A percentile compares a stretch with the other conserved stretches of the same genome.
Conservation (phyloP, 2,113 vertebrate species). For the Leucoraja erinaceus region DNA sequence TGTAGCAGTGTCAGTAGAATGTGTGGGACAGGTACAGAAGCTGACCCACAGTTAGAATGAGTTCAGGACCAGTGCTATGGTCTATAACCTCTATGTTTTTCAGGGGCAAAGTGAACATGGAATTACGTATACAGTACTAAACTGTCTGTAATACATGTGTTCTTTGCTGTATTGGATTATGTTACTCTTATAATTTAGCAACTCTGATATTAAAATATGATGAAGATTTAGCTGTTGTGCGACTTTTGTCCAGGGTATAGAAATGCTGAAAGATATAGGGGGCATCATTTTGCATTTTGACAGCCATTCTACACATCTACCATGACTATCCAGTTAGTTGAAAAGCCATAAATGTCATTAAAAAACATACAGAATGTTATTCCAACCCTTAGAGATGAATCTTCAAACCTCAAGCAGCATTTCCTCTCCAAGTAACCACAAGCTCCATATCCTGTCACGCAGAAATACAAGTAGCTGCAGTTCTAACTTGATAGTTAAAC, state of each 20-base stretch:
- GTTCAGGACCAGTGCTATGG: not conserved
- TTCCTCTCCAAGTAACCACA: not conserved
- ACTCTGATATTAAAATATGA: not conserved
- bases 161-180: not conserved
- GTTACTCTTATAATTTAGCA: not conserved
- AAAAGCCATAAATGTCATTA: not conserved
- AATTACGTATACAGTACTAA: not conserved
- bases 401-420: not conserved
- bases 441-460: constrained; percentile 27
- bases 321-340: not conserved
- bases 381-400: not conserved
- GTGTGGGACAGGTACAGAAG: not conserved
- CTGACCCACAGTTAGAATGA: not conserved
- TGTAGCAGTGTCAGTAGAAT: not conserved
- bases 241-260: not conserved
- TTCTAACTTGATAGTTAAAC: not conserved
- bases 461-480: constrained; percentile 20
- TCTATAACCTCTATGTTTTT: not conserved
- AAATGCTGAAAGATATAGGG: not conserved
- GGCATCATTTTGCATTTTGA: not conserved
- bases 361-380: not conserved
- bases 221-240: not conserved
- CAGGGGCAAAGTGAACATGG: not conserved
- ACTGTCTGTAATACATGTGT: not conserved
- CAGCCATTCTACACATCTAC: not conserved